These are phyloP conservation scores for Catostylus mosaicus DNA, from an alignment of 30 jellyfish, hydroid and myxozoan genomes.

Conservation along the genomic window DNA sequence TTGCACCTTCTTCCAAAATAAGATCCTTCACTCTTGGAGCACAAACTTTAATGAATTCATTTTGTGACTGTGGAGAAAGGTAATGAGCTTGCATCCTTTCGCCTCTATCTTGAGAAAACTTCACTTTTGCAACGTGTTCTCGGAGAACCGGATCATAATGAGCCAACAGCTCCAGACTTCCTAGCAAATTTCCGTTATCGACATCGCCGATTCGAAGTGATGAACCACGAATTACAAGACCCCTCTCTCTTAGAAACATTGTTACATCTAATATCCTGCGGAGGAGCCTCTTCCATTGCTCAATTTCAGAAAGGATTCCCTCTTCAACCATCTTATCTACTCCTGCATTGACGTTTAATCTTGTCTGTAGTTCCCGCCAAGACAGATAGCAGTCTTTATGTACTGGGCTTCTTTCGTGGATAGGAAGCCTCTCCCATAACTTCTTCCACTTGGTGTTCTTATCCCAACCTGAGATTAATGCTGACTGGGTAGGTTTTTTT, in stretches of 20 bases:
- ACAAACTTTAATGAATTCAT: background rate
- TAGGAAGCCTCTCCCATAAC: conserved; percentile 46
- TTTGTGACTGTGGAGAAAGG: conserved; percentile 14
- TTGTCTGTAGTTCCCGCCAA: conserved; percentile 64
- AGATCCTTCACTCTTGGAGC: conserved; percentile 8
- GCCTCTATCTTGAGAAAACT: background rate
- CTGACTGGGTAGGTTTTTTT: conserved; percentile 44
- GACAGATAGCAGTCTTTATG: conserved; percentile 39
- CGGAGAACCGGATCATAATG: conserved; percentile 39
- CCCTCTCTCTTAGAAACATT: no score
- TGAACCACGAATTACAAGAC: conserved; percentile 65
- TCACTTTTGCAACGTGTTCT: conserved; percentile 25
- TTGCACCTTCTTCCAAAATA: conserved; percentile 41
- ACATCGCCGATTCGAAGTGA: conserved; percentile 52
- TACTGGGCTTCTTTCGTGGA: conserved; percentile 31
- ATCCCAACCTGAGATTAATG: conserved; percentile 62
- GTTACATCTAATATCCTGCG: conserved; percentile 38
- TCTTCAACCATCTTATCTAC: conserved; percentile 37
- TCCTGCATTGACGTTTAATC: conserved; percentile 13
- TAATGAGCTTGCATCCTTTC: conserved; percentile 12
- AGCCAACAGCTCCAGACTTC: conserved; percentile 62
- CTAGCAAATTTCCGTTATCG: conserved; percentile 49
- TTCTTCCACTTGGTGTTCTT: conserved; percentile 61
- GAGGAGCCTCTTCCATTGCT: conserved; percentile 64
- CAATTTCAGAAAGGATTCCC: conserved; percentile 48